Evolutionary conservation across 1,140 invertebrate species (phyloP).

Genomic region (Trichonephila inaurata): DNA sequence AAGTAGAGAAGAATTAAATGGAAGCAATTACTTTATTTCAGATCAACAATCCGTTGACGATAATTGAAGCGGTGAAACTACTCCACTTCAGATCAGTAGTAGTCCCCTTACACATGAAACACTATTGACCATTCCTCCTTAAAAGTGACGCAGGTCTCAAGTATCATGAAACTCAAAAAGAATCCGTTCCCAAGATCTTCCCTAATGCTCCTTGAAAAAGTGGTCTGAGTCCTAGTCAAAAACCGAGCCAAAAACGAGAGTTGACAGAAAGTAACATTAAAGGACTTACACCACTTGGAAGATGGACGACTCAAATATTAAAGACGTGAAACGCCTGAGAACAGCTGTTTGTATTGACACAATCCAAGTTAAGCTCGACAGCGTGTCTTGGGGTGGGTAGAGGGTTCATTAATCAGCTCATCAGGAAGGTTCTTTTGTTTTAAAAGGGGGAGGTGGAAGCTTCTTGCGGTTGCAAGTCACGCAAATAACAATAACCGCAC

Average conservation of each 20-base stretch:
- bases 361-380: conserved; percentile 4
- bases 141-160: neutral
- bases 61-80: no score
- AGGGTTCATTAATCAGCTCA: conserved; percentile 52
- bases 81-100: no score
- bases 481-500: conserved; percentile 68
- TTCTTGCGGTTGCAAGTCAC: conserved; percentile 62
- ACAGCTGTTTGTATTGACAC: conserved; percentile 65
- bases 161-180: neutral
- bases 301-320: neutral
- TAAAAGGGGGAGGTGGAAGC: conserved; percentile 45
- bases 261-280: neutral
- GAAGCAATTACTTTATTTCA: no score
- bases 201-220: neutral
- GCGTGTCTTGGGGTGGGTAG: neutral
- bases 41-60: no score
- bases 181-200: neutral
- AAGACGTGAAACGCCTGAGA: neutral
- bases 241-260: neutral
- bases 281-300: neutral
- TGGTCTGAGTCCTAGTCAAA: neutral
- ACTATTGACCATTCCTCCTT: neutral
- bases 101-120: no score
- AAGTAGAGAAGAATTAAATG: no score
- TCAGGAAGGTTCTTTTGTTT: conserved; percentile 66